A percentile compares a stretch with the other conserved stretches of the same genome.
Conservation (phyloP, 2,797 vertebrate species). For the Hylomyscus alleni region DNA sequence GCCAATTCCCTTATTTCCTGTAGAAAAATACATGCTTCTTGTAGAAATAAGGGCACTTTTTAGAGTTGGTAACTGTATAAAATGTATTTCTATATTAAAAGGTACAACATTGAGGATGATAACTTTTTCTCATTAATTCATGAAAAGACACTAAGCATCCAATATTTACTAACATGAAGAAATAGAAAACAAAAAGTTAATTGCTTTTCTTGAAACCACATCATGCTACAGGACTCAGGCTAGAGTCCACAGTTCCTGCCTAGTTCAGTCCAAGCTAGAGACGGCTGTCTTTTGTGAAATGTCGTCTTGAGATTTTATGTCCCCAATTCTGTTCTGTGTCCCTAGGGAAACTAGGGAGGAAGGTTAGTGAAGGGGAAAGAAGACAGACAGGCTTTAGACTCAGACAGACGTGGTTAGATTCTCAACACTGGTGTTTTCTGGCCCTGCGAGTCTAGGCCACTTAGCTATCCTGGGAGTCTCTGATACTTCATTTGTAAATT, state of each 20-base stretch:
- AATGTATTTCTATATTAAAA: constrained; percentile 56
- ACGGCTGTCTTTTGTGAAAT: constrained; percentile 73
- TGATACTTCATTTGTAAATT: constrained; percentile 1
- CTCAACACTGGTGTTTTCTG: constrained; percentile 63
- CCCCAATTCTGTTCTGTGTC: constrained; percentile 76
- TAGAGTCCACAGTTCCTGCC: constrained; percentile 15
- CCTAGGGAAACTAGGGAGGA: constrained; percentile 77
- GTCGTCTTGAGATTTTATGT: constrained; percentile 79
- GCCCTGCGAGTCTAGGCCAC: background rate
- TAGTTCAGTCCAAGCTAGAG: constrained; percentile 64
- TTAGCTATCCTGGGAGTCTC: background rate
- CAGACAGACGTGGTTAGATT: constrained; percentile 73
- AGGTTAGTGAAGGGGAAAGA: constrained; percentile 77
- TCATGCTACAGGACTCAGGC: background rate
- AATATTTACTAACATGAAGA: background rate
- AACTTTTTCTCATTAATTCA: constrained; percentile 25
- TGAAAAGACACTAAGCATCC: background rate
- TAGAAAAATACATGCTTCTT: constrained; percentile 23
- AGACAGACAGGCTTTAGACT: constrained; percentile 70
- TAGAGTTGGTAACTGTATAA: background rate
- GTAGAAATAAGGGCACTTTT: background rate
- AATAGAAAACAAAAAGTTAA: constrained; percentile 59
- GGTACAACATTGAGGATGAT: background rate
- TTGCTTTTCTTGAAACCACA: constrained; percentile 46
- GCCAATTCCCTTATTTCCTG: constrained; percentile 28